Conservation (phyloP, 2,113 vertebrate genomes). For the Sinocyclocheilus rhinocerous region DNA sequence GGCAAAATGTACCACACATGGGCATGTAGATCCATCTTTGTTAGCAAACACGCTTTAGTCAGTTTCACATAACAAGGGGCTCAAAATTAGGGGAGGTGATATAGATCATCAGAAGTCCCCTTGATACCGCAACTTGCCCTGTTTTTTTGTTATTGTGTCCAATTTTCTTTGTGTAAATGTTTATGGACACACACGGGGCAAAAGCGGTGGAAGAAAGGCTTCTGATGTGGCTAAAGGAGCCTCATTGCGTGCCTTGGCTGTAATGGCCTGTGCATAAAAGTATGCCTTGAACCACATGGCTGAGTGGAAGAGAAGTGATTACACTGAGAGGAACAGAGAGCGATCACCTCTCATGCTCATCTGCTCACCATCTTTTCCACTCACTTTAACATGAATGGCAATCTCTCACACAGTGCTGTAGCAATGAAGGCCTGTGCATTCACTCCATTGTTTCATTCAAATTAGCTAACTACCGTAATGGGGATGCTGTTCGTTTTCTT, state of each 20-base stretch:
- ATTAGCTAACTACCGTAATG: constrained; percentile 47
- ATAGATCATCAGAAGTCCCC: background rate
- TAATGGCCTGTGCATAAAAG: constrained; percentile 25
- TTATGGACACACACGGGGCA: constrained; percentile 16
- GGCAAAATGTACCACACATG: background rate
- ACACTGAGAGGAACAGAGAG: constrained; percentile 59
- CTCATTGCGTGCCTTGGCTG: constrained; percentile 54
- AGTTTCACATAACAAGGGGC: background rate
- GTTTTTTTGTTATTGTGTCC: constrained; percentile 35
- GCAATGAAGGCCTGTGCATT: constrained; percentile 40
- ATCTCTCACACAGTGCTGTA: constrained; percentile 5
- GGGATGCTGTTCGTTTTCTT: no score
- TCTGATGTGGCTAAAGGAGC: constrained; percentile 19
- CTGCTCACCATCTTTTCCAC: constrained; percentile 53
- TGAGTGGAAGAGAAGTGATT: constrained; percentile 58
- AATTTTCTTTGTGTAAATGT: constrained; percentile 52
- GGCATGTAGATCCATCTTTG: background rate
- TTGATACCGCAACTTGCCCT: background rate
- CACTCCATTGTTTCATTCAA: constrained; percentile 40
- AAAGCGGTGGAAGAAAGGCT: background rate
- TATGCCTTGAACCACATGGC: constrained; percentile 53
- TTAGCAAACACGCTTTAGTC: constrained; percentile 12
- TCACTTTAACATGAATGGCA: constrained; percentile 52
- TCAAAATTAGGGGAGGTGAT: background rate
- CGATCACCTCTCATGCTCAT: constrained; percentile 14